Evolutionary conservation across 2,797 vertebrate species (phyloP).

Genomic region (Phalanger gymnotis): DNA sequence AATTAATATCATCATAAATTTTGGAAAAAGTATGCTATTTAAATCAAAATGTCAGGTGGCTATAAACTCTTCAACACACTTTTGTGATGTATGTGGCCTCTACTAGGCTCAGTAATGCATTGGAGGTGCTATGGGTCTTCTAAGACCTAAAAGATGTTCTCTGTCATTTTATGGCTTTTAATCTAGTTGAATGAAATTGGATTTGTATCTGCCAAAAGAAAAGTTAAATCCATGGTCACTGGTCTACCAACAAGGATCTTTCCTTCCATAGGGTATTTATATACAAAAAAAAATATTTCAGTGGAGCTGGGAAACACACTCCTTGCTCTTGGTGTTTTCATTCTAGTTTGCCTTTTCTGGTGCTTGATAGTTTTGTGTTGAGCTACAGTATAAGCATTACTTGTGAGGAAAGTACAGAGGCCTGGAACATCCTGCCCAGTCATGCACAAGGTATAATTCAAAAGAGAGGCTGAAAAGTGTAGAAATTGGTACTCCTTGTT

Average conservation of each 20-base stretch:
- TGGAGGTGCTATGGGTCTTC: background rate
- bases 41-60: background rate
- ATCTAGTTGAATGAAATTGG: background rate
- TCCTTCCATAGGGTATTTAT: background rate
- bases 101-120: background rate
- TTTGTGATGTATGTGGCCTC: background rate
- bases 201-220: background rate
- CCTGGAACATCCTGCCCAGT: background rate
- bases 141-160: background rate
- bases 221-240: background rate
- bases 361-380: background rate
- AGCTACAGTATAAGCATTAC: background rate
- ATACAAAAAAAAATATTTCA: background rate
- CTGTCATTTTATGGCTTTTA: background rate
- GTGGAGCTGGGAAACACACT: background rate
- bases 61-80: too few species aligned
- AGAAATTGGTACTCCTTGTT: background rate
- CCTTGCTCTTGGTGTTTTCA: background rate
- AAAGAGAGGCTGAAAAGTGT: background rate
- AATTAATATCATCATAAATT: background rate
- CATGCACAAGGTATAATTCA: background rate
- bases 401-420: background rate
- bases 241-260: background rate
- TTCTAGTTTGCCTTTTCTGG: background rate
- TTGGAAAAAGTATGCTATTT: background rate